Percentiles rank a stretch among this genome's conserved stretches.
Evolutionary conservation across 2,797 vertebrate genomes (phyloP).

Genomic region (Psittacula derbiana): DNA sequence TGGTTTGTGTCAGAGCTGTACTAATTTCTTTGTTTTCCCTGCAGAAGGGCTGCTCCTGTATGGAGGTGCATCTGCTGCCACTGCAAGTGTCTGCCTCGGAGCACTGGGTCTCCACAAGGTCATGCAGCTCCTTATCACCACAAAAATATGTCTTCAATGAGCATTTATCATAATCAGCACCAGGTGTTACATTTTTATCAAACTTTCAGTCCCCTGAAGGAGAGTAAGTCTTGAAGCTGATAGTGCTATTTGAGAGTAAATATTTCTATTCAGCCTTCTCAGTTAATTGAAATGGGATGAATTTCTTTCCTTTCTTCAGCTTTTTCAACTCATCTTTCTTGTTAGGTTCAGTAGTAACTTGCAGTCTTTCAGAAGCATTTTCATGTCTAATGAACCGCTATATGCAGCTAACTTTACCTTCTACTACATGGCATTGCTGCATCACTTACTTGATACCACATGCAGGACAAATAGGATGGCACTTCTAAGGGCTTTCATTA

Average conservation of each 20-base stretch:
- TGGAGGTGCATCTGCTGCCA: accelerated
- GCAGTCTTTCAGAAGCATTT: neutral
- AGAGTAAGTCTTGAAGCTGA: conserved; percentile 20
- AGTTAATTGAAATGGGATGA: conserved; percentile 8
- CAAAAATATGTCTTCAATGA: neutral
- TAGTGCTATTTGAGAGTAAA: conserved; percentile 13
- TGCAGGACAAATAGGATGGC: neutral
- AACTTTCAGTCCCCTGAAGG: conserved; percentile 44
- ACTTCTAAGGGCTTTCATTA: neutral
- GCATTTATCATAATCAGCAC: conserved; percentile 7
- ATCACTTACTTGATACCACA: accelerated
- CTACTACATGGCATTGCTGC: neutral
- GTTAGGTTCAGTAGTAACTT: neutral
- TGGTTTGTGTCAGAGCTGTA: conserved; percentile 50
- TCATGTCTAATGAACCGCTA: neutral
- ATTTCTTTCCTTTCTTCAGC: neutral
- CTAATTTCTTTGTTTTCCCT: neutral
- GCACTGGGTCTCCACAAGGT: neutral
- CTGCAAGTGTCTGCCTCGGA: neutral
- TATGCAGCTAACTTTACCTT: neutral
- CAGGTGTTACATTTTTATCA: conserved; percentile 43
- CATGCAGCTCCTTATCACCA: conserved; percentile 29
- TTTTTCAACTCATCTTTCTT: neutral
- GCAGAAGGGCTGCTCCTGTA: neutral
- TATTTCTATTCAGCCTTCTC: conserved; percentile 4